A percentile compares a stretch with the other conserved stretches of the same genome.
phyloP scores from a whole-genome alignment of 2,888 invertebrate species.

The Malthinus flaveolus region DNA sequence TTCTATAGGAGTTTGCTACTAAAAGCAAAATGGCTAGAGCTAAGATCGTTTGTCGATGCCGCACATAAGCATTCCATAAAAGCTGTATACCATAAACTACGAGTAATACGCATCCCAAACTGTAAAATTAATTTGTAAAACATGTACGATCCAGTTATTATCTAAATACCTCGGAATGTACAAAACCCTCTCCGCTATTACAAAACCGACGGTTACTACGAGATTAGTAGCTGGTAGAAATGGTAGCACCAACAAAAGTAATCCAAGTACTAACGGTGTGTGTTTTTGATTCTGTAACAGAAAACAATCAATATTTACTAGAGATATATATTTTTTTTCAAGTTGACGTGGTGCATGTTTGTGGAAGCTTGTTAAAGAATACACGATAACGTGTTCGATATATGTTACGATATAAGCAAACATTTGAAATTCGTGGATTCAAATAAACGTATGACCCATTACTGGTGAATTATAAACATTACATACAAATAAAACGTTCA shows the following conservation, averaged over 20 bases:
- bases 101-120: constrained; percentile 78
- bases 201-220: constrained; percentile 79
- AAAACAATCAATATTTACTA: background rate
- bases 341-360: background rate
- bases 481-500: constrained; percentile 11
- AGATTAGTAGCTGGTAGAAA: constrained; percentile 87
- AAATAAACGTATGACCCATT: constrained; percentile 10
- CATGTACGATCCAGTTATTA: constrained; percentile 27
- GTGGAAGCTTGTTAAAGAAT: background rate
- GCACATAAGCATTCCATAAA: constrained; percentile 61
- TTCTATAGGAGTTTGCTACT: constrained; percentile 66
- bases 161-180: constrained; percentile 78
- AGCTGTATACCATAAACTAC: constrained; percentile 75
- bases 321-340: background rate
- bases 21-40: constrained; percentile 62
- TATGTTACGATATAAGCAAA: constrained; percentile 1
- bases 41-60: constrained; percentile 56
- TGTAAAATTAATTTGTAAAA: constrained; percentile 49
- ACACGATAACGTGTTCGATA: background rate
- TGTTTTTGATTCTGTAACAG: constrained; percentile 66
- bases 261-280: constrained; percentile 67
- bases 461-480: constrained; percentile 13
- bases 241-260: constrained; percentile 76
- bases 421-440: constrained; percentile 6
- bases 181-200: constrained; percentile 84